Base-by-base conservation (phyloP, 2,888 invertebrate species). In the Pterostichus madidus region DNA sequence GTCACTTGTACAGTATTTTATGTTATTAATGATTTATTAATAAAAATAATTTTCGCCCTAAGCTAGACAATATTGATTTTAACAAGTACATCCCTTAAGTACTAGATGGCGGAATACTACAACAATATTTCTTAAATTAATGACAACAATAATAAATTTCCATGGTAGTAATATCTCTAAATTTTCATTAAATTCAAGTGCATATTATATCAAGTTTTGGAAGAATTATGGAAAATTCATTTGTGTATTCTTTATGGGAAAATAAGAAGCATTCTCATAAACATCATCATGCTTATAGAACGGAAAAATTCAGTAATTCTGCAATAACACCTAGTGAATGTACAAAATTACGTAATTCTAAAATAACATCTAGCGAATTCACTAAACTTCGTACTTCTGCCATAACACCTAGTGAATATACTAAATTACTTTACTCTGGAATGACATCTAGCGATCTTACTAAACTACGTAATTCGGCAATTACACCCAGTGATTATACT, bases 251-350 rank as follows among this genome's bases (percentile, higher is more conserved):
- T 8, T 10, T n/a, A 13, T 49, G 49, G 49, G n/a, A n/a, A 49
- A 49, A 11, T 49, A 31, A 59, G 4, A 10, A 8, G 5, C 6
- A 59, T 24, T 59, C 59, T 11, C 17, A 59, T 24, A 31, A 13
- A 31, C 10, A 31, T 8, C 8, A 4, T 15, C 31, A 31, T 11
- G 24, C 59, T 31, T 59, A 17, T n/a, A 6, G 59, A 59, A 59
- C 59, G 2, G 31, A 59, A 17, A 59, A 59, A 59, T 59, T 31
- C 31, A 59, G 59, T 59, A 17, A 13, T 11, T 59, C 59, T 59
- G 59, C 31, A 8, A 59, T 59, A 59, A 11, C 59, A 7, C 31
- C 59, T 10, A 59, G 59, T 31, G 59, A 59, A 11, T 59, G 24
- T n/a, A 59, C 59, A 8, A 59, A 10, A 31, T n/a, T n/a, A n/a